Evolutionary conservation across 2,888 invertebrate genomes (phyloP).

Genomic region (Troilus luridus): DNA sequence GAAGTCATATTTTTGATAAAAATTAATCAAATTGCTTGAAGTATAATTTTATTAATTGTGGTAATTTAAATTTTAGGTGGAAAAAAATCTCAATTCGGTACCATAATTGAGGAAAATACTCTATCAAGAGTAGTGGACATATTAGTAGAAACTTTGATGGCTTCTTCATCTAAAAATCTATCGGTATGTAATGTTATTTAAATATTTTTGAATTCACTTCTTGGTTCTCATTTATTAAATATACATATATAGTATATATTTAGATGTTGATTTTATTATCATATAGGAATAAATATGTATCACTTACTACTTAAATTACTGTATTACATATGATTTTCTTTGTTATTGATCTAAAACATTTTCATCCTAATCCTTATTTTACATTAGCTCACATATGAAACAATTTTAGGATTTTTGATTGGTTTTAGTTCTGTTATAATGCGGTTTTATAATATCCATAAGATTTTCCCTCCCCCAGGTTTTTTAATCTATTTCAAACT

Average conservation of each 20-base stretch:
- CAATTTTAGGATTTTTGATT: too few species aligned
- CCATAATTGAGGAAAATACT: conserved; percentile 70
- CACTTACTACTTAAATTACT: too few species aligned
- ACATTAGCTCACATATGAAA: too few species aligned
- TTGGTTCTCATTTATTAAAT: not conserved
- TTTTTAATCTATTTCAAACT: too few species aligned
- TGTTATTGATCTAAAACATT: too few species aligned
- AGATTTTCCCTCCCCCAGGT: too few species aligned
- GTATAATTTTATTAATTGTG: not conserved
- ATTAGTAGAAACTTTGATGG: conserved; percentile 73
- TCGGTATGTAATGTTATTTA: conserved; percentile 72
- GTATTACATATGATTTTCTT: too few species aligned
- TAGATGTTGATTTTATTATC: not conserved
- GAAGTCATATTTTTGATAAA: not conserved
- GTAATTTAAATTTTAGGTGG: conserved; percentile 21
- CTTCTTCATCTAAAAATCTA: conserved; percentile 78
- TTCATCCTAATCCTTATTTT: too few species aligned
- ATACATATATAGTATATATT: too few species aligned
- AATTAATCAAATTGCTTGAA: not conserved
- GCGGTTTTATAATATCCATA: too few species aligned
- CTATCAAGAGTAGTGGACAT: conserved; percentile 74
- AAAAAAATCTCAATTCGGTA: not conserved
- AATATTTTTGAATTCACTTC: conserved; percentile 31
- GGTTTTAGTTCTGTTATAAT: too few species aligned
- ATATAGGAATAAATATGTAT: not conserved